Evolutionary conservation across 2,888 invertebrate genomes (phyloP), one percentile per base, ranked within the genome.

Genomic region (Eupithecia inturbata): DNA sequence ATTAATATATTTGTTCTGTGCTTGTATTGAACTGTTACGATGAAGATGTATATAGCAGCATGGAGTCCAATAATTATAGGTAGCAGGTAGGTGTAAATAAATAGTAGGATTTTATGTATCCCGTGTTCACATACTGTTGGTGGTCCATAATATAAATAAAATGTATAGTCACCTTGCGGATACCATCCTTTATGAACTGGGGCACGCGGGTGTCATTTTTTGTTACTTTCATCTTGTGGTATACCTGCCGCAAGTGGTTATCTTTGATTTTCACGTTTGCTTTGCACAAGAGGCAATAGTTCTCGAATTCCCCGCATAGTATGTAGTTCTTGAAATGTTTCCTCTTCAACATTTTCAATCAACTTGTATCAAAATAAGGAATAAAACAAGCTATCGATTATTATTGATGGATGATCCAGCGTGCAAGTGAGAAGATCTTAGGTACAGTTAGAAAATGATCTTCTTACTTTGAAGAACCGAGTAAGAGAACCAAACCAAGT

Each of bases 311-410:
- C 9, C 90, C 89, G 73, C 87, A 88, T 33, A 92, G 68, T 74
- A 92, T 88, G 72, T 89, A 88, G 77, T 92, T 90, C 75, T 86
- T 90, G 67, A 75, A 85, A 74, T 86, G 88, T 78, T 84, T 88
- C 26, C 72, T 71, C 80, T 83, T 86, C 86, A 86, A 63, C 73
- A 73, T 74, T 64, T 19, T 70, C 14, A 31, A 5, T 36, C n/a
- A n/a, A 9, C 49, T 45, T 6, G 16, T 19, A 45, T 16, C 41
- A 45, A 6, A 5, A 19, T 19, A 7, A 6, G 19, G 19, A 49
- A n/a, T n/a, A 9, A 6, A 49, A 49, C n/a, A n/a, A 49, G 49
- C n/a, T 1, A 49, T n/a, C n/a, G 1, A 45, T n/a, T 45, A 16
- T 5, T 19, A 45, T 0, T 10, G n/a, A 36, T 9, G 7, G n/a